Conservation (phyloP, 2,888 invertebrate species). For the Koerneria pararmatus region DNA sequence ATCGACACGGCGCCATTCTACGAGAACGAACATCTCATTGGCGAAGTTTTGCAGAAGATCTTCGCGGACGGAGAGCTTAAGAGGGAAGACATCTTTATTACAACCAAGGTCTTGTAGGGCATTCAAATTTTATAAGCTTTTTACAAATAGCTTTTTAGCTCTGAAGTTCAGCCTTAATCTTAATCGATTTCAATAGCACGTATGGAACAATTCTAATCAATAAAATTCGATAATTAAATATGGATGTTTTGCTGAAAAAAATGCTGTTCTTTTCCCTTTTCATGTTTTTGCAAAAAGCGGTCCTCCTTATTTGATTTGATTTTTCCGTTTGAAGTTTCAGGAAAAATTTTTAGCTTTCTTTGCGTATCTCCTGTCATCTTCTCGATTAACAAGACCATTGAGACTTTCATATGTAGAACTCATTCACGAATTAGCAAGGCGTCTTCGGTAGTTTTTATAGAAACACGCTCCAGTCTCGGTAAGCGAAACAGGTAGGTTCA, state of each 20-base stretch:
- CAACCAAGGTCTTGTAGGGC: conserved; percentile 72
- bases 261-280: too few relatives aligned
- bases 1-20: conserved; percentile 79
- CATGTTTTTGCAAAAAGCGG: too few relatives aligned
- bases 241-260: too few relatives aligned
- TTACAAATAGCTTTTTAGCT: not conserved
- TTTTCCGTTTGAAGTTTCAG: too few relatives aligned
- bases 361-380: too few relatives aligned
- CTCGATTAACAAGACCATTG: too few relatives aligned
- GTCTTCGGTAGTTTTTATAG: too few relatives aligned
- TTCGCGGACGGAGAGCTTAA: conserved; percentile 70
- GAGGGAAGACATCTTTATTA: conserved; percentile 77
- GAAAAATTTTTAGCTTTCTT: too few relatives aligned
- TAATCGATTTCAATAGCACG: not conserved
- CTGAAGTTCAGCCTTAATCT: not conserved
- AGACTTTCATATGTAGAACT: not conserved
- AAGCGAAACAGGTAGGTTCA: too few relatives aligned
- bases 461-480: too few relatives aligned
- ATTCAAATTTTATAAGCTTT: not conserved
- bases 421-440: not conserved
- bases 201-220: not conserved
- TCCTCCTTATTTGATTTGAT: too few relatives aligned
- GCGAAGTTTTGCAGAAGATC: conserved; percentile 73
- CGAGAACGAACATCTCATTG: conserved; percentile 73
- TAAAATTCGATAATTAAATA: too few relatives aligned